Percentiles rank a stretch among this genome's conserved stretches.
Evolutionary conservation across 2,113 vertebrate species (phyloP).

Genomic region (Centropus bengalensis): DNA sequence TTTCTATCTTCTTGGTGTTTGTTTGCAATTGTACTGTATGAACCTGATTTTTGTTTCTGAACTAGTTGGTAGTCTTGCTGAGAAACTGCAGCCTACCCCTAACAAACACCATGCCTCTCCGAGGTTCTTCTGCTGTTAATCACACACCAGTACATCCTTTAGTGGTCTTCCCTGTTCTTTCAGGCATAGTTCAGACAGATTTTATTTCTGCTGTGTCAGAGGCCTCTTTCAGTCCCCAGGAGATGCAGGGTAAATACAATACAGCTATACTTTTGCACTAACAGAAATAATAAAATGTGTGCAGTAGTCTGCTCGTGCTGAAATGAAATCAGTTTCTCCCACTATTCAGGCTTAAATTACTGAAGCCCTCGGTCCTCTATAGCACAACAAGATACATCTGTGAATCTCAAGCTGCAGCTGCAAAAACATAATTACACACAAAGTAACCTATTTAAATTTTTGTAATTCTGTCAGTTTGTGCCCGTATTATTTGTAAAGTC

Average conservation of each 20-base stretch:
- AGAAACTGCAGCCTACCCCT: neutral
- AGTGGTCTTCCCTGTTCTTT: neutral
- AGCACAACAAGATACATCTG: neutral
- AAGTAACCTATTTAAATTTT: neutral
- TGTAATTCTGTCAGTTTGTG: neutral
- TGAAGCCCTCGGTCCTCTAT: neutral
- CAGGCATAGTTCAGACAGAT: neutral
- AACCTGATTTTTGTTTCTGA: neutral
- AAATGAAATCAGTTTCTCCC: neutral
- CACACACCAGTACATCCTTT: neutral
- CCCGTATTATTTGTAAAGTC: neutral
- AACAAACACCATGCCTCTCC: neutral
- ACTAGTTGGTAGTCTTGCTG: neutral
- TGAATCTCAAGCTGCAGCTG: conserved; percentile 5
- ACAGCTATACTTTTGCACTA: neutral
- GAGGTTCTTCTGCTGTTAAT: neutral
- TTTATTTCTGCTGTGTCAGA: neutral
- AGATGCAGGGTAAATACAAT: neutral
- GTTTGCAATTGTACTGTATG: neutral
- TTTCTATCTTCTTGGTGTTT: neutral
- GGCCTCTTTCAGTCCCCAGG: neutral
- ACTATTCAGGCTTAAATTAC: neutral
- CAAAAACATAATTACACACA: neutral
- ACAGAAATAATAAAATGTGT: neutral
- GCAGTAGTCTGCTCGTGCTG: neutral